phyloP scores from a whole-genome alignment of 2,113 vertebrate genomes.

The Azemiops feae region DNA sequence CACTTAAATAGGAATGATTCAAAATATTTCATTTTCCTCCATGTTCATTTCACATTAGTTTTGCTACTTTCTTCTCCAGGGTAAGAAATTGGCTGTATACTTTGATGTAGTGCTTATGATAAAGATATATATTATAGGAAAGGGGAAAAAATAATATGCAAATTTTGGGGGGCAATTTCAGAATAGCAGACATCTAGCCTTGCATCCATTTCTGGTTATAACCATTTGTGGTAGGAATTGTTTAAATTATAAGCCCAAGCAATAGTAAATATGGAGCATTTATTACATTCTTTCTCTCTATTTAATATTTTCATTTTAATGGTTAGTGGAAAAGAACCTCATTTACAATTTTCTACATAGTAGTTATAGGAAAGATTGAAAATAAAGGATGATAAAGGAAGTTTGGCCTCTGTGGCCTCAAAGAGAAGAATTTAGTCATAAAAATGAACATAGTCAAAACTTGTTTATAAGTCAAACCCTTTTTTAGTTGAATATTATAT shows the following conservation, averaged over 20 bases:
- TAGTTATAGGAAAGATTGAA: slow-evolving; percentile 36
- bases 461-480: slow-evolving; percentile 62
- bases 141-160: slow-evolving; percentile 24
- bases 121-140: not conserved
- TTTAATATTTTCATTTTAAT: slow-evolving; percentile 51
- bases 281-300: slow-evolving; percentile 43
- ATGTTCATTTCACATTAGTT: not conserved
- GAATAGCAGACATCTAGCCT: slow-evolving; percentile 5
- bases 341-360: slow-evolving; percentile 40
- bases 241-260: slow-evolving; percentile 20
- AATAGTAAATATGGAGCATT: slow-evolving; percentile 45
- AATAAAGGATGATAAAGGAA: not conserved
- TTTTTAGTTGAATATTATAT: slow-evolving; percentile 78
- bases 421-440: slow-evolving; percentile 56
- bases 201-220: slow-evolving; percentile 36
- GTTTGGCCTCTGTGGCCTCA: slow-evolving; percentile 50
- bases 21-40: not conserved
- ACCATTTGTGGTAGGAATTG: not conserved
- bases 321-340: slow-evolving; percentile 39
- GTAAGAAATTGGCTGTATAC: not conserved
- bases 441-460: slow-evolving; percentile 54
- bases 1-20: not conserved
- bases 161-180: slow-evolving; percentile 5
- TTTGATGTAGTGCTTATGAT: slow-evolving; percentile 12
- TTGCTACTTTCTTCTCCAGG: not conserved